These are phyloP conservation scores for Crocallis elinguaria DNA, from an alignment of 2,888 invertebrate genomes.

Conservation along the genomic window DNA sequence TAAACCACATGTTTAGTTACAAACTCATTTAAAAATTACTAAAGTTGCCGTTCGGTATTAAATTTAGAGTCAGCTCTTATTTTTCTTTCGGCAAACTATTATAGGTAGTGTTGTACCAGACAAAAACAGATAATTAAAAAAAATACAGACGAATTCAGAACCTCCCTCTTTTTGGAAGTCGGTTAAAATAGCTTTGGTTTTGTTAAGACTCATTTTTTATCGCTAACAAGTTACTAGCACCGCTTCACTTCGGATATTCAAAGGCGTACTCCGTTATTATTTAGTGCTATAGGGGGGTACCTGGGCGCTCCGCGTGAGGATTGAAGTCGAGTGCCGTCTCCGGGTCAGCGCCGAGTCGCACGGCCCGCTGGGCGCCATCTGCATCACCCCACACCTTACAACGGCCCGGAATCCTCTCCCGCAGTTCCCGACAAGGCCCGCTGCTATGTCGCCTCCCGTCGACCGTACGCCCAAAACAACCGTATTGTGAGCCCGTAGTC, in stretches of 20 bases:
- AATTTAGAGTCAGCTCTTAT: too few species aligned
- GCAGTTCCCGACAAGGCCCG: not conserved
- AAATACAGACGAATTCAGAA: too few species aligned
- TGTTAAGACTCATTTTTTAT: not conserved
- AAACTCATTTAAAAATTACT: too few species aligned
- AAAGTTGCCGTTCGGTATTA: too few species aligned
- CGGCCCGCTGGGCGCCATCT: slow-evolving; percentile 69
- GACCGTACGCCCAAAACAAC: slow-evolving; percentile 58
- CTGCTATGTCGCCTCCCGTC: slow-evolving; percentile 40
- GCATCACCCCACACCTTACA: slow-evolving; percentile 63
- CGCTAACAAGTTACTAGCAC: slow-evolving; percentile 13
- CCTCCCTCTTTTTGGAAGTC: too few species aligned
- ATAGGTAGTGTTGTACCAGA: too few species aligned
- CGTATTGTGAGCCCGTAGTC: slow-evolving; percentile 58
- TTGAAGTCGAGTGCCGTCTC: slow-evolving; percentile 90
- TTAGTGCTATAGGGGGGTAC: slow-evolving; percentile 62
- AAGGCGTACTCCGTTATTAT: not conserved
- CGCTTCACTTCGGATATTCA: slow-evolving; percentile 1
- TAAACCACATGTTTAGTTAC: too few species aligned
- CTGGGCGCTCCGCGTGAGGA: slow-evolving; percentile 87
- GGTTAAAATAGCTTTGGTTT: too few species aligned
- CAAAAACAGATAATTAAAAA: too few species aligned
- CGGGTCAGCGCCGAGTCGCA: slow-evolving; percentile 87
- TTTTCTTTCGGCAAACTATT: too few species aligned
- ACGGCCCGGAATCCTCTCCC: slow-evolving; percentile 30